Evolutionary conservation across 2,113 vertebrate genomes (phyloP).

Genomic region (Charadrius vociferus): DNA sequence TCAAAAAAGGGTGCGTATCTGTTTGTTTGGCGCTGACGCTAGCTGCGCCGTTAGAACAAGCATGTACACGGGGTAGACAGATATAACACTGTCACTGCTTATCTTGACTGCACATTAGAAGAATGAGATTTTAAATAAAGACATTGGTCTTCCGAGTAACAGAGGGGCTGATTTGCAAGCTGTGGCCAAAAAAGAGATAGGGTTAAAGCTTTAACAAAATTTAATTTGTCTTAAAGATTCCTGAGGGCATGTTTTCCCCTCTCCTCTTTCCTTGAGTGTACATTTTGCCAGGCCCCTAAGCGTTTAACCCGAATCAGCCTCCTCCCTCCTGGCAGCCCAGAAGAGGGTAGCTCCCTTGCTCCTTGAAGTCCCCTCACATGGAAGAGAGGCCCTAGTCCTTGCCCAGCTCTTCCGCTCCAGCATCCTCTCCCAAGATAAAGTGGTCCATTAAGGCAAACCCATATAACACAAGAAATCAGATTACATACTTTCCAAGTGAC

Average conservation of each 20-base stretch:
- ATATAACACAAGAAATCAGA: neutral
- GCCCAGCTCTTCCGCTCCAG: rapidly evolving
- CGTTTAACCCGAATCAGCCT: neutral
- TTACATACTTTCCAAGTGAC: neutral
- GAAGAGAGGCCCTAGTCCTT: neutral
- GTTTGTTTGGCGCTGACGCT: neutral
- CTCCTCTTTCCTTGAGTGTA: neutral
- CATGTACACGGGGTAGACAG: neutral
- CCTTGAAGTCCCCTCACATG: neutral
- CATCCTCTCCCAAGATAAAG: neutral
- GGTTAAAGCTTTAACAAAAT: neutral
- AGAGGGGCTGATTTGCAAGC: neutral
- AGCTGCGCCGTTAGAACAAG: neutral
- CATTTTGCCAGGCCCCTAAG: neutral
- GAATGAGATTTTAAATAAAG: neutral
- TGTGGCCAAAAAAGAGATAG: neutral
- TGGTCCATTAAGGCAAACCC: neutral
- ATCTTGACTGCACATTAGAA: neutral
- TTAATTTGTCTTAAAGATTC: neutral
- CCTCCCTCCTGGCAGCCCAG: rapidly evolving
- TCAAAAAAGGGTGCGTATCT: neutral
- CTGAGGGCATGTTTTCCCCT: rapidly evolving
- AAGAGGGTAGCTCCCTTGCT: neutral
- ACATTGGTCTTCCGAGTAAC: neutral
- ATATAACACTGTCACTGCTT: neutral